Percentiles rank a stretch among this genome's conserved stretches.
These are phyloP conservation scores for Sphaerophoria taeniata DNA, from an alignment of 2,888 invertebrate species.

Conservation along the genomic window DNA sequence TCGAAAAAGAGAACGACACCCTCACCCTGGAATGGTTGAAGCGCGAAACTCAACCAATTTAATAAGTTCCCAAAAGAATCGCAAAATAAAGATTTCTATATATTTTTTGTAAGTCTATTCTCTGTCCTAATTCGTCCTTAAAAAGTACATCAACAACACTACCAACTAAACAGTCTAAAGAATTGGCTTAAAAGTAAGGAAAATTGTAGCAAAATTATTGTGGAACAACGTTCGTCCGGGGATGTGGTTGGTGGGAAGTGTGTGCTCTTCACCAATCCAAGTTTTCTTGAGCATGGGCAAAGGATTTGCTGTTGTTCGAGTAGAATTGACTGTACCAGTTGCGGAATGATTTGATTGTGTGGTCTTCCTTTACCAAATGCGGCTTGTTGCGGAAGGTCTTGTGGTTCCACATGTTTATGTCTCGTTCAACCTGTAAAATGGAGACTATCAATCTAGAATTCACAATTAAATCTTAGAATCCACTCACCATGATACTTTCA, in stretches of 20 bases:
- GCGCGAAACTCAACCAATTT: slow-evolving; percentile 89
- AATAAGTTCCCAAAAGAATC: slow-evolving; percentile 37
- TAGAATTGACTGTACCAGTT: slow-evolving; percentile 95
- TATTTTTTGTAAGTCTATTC: slow-evolving; percentile 34
- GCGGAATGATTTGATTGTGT: slow-evolving; percentile 88
- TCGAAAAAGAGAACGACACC: slow-evolving; percentile 86
- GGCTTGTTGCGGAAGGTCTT: slow-evolving; percentile 90
- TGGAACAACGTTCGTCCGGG: not conserved
- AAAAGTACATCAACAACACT: slow-evolving; percentile 1
- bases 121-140: slow-evolving; percentile 13
- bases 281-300: slow-evolving; percentile 79
- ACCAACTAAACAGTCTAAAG: slow-evolving; percentile 62
- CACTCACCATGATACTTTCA: slow-evolving; percentile 87
- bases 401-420: slow-evolving; percentile 94
- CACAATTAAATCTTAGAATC: not conserved
- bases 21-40: slow-evolving; percentile 92
- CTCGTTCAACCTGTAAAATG: slow-evolving; percentile 89
- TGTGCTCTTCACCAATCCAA: slow-evolving; percentile 76
- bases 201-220: not conserved
- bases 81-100: slow-evolving; percentile 41
- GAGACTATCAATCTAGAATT: not conserved
- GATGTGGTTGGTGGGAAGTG: not conserved
- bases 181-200: not conserved
- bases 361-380: slow-evolving; percentile 89
- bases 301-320: slow-evolving; percentile 87